Conservation (phyloP, 1,140 invertebrate genomes). For the Heliconius congener region DNA sequence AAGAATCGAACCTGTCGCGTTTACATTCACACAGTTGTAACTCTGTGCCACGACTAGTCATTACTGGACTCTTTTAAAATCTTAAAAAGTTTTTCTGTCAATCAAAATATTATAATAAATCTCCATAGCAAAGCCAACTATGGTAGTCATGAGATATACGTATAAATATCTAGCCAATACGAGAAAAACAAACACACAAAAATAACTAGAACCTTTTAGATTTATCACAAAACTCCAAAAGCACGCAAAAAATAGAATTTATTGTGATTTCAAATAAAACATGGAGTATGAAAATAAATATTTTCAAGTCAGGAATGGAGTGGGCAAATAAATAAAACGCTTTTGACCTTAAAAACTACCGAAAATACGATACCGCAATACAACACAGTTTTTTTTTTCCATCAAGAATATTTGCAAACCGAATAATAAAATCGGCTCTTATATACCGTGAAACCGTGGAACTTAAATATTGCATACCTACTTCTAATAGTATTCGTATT, state of each 20-base stretch:
- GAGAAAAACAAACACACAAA: background rate
- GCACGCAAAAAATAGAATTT: background rate
- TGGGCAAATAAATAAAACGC: background rate
- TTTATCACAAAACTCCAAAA: background rate
- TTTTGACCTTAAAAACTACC: constrained; percentile 5
- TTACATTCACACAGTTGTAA: background rate
- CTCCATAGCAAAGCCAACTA: too few relatives aligned
- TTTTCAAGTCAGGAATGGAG: background rate
- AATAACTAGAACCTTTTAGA: background rate
- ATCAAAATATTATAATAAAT: too few relatives aligned
- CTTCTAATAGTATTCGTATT: background rate
- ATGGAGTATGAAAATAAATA: constrained; percentile 2
- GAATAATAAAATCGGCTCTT: background rate
- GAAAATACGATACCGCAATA: constrained; percentile 1
- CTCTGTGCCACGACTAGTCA: too few relatives aligned
- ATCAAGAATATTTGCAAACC: background rate
- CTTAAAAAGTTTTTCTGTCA: too few relatives aligned
- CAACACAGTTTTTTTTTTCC: background rate
- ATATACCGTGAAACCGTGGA: background rate
- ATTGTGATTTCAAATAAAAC: background rate
- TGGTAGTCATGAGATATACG: too few relatives aligned
- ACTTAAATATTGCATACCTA: background rate
- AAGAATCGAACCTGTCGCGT: background rate
- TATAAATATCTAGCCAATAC: background rate
- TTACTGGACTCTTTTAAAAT: too few relatives aligned